Conservation (phyloP, 2,113 vertebrate genomes). For the Oryzias melastigma region DNA sequence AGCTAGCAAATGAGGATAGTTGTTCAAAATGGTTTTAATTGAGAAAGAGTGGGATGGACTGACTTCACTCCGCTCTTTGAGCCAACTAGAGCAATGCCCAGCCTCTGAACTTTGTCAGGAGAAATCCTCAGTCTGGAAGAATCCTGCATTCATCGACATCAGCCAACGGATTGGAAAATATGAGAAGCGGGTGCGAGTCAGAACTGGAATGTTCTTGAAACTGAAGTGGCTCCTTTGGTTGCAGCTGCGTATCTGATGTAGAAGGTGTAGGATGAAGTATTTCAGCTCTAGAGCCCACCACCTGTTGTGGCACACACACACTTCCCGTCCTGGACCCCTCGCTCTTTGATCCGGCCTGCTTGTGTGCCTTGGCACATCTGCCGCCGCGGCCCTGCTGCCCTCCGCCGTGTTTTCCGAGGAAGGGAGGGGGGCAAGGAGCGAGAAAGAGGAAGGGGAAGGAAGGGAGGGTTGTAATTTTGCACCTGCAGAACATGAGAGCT, state of each 20-base stretch:
- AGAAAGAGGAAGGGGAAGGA: background rate
- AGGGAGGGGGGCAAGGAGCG: background rate
- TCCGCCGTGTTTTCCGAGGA: slow-evolving; percentile 32
- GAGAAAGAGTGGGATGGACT: background rate
- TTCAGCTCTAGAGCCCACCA: slow-evolving; percentile 3
- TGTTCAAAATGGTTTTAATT: no score
- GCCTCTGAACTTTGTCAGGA: slow-evolving; percentile 31
- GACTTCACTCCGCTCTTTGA: slow-evolving; percentile 25
- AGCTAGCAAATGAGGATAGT: no score
- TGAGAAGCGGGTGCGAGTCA: slow-evolving; percentile 23
- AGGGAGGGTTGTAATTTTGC: slow-evolving; percentile 35
- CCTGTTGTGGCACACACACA: slow-evolving; percentile 16
- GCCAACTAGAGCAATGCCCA: slow-evolving; percentile 38
- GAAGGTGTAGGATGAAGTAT: slow-evolving; percentile 25
- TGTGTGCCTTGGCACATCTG: slow-evolving; percentile 60
- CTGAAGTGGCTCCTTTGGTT: slow-evolving; percentile 15
- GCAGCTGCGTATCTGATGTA: slow-evolving; percentile 1
- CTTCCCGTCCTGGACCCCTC: slow-evolving; percentile 30
- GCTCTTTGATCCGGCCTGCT: slow-evolving; percentile 51
- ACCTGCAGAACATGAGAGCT: slow-evolving; percentile 49
- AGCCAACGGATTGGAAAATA: slow-evolving; percentile 47
- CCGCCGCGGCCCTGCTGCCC: slow-evolving; percentile 35
- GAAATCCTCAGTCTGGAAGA: slow-evolving; percentile 35
- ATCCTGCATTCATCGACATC: slow-evolving; percentile 49
- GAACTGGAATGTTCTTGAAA: slow-evolving; percentile 29